phyloP scores from a whole-genome alignment of 2,113 vertebrate species.

The Aplodontia rufa region DNA sequence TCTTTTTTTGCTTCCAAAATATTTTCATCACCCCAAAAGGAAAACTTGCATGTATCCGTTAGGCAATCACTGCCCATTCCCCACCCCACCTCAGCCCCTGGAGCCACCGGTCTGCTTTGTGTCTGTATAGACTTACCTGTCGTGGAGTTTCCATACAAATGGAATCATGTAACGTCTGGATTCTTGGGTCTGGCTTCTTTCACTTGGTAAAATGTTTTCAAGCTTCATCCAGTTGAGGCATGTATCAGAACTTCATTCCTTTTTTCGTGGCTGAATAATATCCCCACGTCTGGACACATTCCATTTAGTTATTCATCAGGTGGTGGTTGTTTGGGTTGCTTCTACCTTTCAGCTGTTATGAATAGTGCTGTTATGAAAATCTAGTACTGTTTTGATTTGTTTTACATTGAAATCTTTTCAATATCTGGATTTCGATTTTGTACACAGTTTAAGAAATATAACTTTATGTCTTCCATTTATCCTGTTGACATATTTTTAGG shows the following conservation, averaged over 20 bases:
- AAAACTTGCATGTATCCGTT: background rate
- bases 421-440: background rate
- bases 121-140: background rate
- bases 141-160: background rate
- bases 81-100: background rate
- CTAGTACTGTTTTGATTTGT: background rate
- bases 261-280: background rate
- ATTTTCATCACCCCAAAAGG: background rate
- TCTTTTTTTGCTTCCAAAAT: background rate
- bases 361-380: background rate
- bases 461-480: background rate
- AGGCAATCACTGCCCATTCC: background rate
- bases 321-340: background rate
- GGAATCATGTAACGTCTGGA: background rate
- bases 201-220: background rate
- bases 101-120: background rate
- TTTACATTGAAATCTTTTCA: background rate
- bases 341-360: background rate
- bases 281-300: background rate
- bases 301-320: background rate
- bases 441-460: background rate
- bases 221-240: background rate
- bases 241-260: background rate
- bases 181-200: background rate
- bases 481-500: background rate